phyloP scores from a whole-genome alignment of 2,113 vertebrate species.

The Vulpes vulpes region DNA sequence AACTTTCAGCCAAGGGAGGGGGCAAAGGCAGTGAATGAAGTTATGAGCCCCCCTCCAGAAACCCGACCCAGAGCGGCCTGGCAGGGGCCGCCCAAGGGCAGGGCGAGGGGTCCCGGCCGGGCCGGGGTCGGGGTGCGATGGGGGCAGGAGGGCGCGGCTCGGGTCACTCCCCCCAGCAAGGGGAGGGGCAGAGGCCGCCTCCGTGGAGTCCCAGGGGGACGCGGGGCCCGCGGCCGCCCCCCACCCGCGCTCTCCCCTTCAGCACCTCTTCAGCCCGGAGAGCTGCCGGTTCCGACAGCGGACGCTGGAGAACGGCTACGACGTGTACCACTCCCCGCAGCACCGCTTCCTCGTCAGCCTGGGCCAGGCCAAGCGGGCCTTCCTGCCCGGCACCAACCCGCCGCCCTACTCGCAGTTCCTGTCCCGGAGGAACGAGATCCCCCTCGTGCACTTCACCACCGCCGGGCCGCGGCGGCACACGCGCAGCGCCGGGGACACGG shows the following conservation, averaged over 20 bases:
- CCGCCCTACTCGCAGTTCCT: conserved; percentile 94
- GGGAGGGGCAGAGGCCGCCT: background rate
- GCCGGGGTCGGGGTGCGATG: too few species aligned
- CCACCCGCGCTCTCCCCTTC: background rate
- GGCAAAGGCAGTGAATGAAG: rapidly evolving
- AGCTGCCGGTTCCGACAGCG: conserved; percentile 92
- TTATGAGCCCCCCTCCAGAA: background rate
- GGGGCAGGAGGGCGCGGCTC: background rate
- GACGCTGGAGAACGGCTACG: conserved; percentile 92
- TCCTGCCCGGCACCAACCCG: conserved; percentile 89
- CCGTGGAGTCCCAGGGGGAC: rapidly evolving
- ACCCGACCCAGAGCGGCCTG: too few species aligned
- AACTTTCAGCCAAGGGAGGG: background rate
- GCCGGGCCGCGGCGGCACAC: conserved; percentile 87
- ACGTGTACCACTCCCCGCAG: conserved; percentile 88
- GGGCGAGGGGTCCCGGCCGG: too few species aligned
- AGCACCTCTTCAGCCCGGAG: conserved; percentile 92
- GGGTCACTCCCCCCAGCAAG: background rate
- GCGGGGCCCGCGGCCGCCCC: background rate
- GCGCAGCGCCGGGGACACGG: conserved; percentile 85
- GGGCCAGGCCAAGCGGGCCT: conserved; percentile 91
- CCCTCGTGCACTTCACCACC: conserved; percentile 91
- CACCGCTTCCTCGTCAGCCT: conserved; percentile 91
- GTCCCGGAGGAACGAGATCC: conserved; percentile 92
- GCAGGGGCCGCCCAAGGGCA: background rate